Evolutionary conservation across 2,797 vertebrate genomes (phyloP), one percentile per base, ranked within the genome.

Genomic region (Sus cebifrons): DNA sequence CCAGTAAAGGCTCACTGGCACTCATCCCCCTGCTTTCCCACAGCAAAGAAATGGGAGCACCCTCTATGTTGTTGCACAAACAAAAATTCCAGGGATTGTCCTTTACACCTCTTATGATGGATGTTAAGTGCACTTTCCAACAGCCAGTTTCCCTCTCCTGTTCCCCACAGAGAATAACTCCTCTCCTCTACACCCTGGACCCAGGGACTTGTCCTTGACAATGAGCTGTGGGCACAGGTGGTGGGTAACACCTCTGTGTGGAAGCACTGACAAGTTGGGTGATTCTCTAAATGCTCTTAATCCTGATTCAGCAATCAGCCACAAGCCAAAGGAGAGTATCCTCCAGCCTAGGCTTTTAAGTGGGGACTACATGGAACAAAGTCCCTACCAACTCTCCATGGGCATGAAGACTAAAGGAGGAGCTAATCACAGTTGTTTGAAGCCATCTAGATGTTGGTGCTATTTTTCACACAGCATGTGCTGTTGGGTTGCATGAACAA

Each of bases 381-480:
- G 65, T 6, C 29, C 21, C 18, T 15, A 44, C 27, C 18, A 56
- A 70, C 17, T 16, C 36, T 21, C 27, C 2, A 0, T 6, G 8
- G 40, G 29, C 0, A 0, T 10, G 27, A 17, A 40, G 25, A 54
- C 40, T 29, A 58, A 73, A 58, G 65, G 11, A 4, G 6, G 65
- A 11, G 17, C 2, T 6, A 60, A 13, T 20, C 36, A 25, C 15
- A 10, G 29, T 5, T 23, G 13, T 25, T 17, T 18, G 16, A 27
- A 40, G 32, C 32, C 29, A 2, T 6, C 16, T 4, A 11, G 52
- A 29, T 1, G 10, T 15, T 1, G 12, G n/a, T 29, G 27, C 20
- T 16, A 1, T 5, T 17, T n/a, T 40, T 86, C 15, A 4, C 1
- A 0, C 0, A 3, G 11, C 9, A 49, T 49, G 44, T 0, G 9